Evolutionary conservation across 1,140 invertebrate genomes (phyloP).

Genomic region (Brachionus paranguensis): DNA sequence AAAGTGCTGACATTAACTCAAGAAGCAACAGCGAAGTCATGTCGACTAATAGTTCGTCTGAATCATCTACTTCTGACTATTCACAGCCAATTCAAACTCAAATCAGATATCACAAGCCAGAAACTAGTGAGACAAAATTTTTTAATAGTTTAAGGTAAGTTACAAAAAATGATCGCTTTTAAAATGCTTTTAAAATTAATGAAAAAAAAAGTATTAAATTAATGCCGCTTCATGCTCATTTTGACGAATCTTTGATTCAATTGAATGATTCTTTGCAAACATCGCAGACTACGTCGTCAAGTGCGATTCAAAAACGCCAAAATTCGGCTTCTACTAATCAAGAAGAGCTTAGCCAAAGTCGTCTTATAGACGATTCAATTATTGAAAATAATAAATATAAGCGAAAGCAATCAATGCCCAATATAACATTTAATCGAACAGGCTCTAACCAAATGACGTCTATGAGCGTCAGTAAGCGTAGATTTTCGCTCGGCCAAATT

Average conservation of each 20-base stretch:
- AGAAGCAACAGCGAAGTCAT: constrained; percentile 11
- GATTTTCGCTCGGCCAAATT: not conserved
- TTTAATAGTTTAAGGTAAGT: constrained; percentile 16
- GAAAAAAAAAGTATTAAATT: constrained; percentile 11
- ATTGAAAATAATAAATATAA: not conserved
- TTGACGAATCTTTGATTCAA: not conserved
- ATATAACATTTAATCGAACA: not conserved
- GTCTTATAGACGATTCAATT: not conserved
- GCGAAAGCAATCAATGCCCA: constrained; percentile 19
- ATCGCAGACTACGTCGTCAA: not conserved
- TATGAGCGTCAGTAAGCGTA: not conserved
- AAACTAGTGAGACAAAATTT: not conserved
- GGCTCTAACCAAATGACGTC: not conserved
- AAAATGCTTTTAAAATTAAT: not conserved
- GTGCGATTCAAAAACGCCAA: not conserved
- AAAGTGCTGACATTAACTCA: not conserved
- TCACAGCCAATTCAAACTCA: not conserved
- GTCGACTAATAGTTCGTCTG: not conserved
- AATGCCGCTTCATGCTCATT: not conserved
- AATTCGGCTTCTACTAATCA: constrained; percentile 20
- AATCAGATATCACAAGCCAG: not conserved
- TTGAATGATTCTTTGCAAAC: not conserved
- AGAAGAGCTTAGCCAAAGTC: not conserved
- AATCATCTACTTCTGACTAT: not conserved
- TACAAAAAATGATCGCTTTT: not conserved